Base-by-base conservation (phyloP, 2,797 vertebrate genomes). In the Eulemur albifrons region DNA sequence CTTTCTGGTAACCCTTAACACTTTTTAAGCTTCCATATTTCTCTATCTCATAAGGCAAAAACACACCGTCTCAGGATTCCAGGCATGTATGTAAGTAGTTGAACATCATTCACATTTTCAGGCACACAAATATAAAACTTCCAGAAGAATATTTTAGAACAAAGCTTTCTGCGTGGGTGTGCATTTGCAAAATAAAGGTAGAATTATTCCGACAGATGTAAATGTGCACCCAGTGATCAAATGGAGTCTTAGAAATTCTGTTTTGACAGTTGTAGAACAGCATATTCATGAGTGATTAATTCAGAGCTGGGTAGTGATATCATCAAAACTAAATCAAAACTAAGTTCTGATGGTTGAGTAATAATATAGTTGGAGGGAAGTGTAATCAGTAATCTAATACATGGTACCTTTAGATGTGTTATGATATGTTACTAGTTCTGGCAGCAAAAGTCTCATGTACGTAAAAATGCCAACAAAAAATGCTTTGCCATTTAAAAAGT, bases 211-310 rank as follows among this genome's bases (percentile, higher is more conserved):
- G 95, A 90, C 94, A 96, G 97, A 96, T 90, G 92, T 0, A 11
- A 95, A 97, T 92, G 97, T 97, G 96, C 93, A 98, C 97, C 77
- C 87, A 95, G 93, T 97, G 97, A 98, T 98, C 98, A 98, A 97
- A 97, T 17, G 50, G 52, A 95, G 94, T 80, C 97, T 96, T 81
- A 95, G 90, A 98, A 97, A 97, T 92, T 98, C 93, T 98, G 98
- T 98, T 99, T 98, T 98, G 98, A 99, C 98, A 98, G 97, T 93
- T 86, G 87, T 59, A 96, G 91, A 97, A 94, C 84, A 98, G 48
- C 83, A 97, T 98, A 98, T 98, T 96, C 96, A 97, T 79, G n/a
- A 96, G 92, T 35, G 84, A 95, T 98, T 95, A 98, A 98, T 97
- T 97, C 94, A 96, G 88, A 92, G 63, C 5, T 23, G 90, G 96